Percentiles rank a stretch among this genome's conserved stretches.
These are phyloP conservation scores for Ochropacha duplaris DNA, from an alignment of 2,888 invertebrate species.

Conservation along the genomic window DNA sequence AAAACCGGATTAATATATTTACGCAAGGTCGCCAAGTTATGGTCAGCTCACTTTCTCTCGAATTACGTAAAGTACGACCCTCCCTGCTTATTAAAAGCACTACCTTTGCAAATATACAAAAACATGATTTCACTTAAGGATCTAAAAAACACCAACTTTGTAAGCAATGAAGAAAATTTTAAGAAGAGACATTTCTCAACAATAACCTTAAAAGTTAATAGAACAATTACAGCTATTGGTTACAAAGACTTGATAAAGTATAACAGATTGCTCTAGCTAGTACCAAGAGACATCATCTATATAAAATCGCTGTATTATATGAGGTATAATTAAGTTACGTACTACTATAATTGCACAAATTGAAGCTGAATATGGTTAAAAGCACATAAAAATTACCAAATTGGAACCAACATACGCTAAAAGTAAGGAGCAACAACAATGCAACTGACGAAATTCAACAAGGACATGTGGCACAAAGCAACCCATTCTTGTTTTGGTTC, in stretches of 20 bases:
- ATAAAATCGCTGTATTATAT: too few species aligned
- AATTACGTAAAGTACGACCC: constrained; percentile 24
- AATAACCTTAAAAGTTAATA: too few species aligned
- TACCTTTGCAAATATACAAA: not conserved
- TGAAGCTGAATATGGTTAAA: not conserved
- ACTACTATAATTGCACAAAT: not conserved
- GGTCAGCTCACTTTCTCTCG: constrained; percentile 29
- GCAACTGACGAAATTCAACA: not conserved
- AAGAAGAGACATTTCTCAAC: too few species aligned
- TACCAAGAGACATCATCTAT: too few species aligned
- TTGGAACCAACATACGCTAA: not conserved
- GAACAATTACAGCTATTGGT: too few species aligned
- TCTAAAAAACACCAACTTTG: too few species aligned
- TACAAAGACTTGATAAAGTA: too few species aligned
- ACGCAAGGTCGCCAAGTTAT: constrained; percentile 24
- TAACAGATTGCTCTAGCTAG: too few species aligned
- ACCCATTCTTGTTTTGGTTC: not conserved
- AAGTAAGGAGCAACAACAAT: not conserved
- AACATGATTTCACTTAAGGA: too few species aligned
- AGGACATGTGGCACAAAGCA: not conserved
- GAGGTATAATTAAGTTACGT: too few species aligned
- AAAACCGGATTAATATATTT: constrained; percentile 5
- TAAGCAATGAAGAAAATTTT: too few species aligned
- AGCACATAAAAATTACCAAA: not conserved
- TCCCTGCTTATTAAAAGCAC: not conserved